phyloP scores from a whole-genome alignment of 2,888 invertebrate species.

The Oxyteleia sp. region DNA sequence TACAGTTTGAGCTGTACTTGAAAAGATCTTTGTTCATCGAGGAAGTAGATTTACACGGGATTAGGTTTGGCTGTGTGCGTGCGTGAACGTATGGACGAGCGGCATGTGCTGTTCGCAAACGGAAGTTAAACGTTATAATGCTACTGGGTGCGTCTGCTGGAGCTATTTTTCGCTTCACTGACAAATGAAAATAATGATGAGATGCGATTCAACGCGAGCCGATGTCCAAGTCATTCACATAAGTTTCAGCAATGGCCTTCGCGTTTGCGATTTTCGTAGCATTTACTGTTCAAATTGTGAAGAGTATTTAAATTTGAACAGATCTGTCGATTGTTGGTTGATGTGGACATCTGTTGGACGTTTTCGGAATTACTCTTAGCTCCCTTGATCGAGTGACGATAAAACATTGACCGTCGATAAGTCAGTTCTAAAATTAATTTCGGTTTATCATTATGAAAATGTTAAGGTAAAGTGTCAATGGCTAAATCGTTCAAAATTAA shows the following conservation, averaged over 20 bases:
- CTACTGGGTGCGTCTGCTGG: conserved; percentile 84
- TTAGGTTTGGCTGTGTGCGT: conserved; percentile 67
- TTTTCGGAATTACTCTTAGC: too few relatives aligned
- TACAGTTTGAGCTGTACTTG: conserved; percentile 83
- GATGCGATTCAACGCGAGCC: conserved; percentile 49
- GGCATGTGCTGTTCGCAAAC: conserved; percentile 76
- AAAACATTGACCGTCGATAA: too few relatives aligned
- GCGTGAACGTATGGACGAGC: conserved; percentile 49
- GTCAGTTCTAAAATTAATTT: too few relatives aligned
- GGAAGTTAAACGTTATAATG: conserved; percentile 84
- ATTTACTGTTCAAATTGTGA: background rate
- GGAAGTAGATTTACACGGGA: conserved; percentile 80
- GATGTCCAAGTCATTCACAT: conserved; percentile 29
- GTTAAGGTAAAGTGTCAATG: too few relatives aligned
- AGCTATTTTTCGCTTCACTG: conserved; percentile 87
- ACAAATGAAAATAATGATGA: conserved; percentile 85
- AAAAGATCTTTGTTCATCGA: conserved; percentile 86
- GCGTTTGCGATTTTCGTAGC: conserved; percentile 9
- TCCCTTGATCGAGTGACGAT: too few relatives aligned
- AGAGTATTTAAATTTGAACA: conserved; percentile 3
- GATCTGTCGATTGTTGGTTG: background rate
- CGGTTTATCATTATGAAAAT: too few relatives aligned
- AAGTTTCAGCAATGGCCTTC: conserved; percentile 22
- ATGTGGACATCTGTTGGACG: background rate
- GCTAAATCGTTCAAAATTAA: too few relatives aligned